Evolutionary conservation across 2,113 vertebrate species (phyloP).

Genomic region (Theropithecus gelada): DNA sequence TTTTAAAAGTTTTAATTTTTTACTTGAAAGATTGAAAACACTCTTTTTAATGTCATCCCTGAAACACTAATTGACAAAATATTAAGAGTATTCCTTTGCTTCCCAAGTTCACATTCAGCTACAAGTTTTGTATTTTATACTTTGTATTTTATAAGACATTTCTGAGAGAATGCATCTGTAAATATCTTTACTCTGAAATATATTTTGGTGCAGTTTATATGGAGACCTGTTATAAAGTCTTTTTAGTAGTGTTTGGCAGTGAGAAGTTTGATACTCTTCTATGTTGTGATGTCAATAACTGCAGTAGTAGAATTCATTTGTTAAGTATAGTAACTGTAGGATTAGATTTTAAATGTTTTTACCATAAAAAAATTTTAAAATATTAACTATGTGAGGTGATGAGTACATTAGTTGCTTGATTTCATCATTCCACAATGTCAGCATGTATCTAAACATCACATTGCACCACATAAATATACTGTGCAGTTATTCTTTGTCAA

Average conservation of each 20-base stretch:
- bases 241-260: slow-evolving; percentile 17
- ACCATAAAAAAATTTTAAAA: not conserved
- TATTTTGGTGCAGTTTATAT: not conserved
- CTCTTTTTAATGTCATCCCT: not conserved
- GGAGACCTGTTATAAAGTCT: not conserved
- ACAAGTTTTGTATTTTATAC: not conserved
- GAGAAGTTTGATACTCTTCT: not conserved
- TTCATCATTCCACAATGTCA: not conserved
- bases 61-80: not conserved
- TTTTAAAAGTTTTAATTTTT: slow-evolving; percentile 41
- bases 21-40: not conserved
- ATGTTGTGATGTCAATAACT: slow-evolving; percentile 35
- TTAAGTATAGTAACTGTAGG: not conserved
- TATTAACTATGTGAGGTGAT: not conserved
- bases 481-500: not conserved
- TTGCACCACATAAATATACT: not conserved
- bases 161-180: slow-evolving; percentile 16
- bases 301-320: slow-evolving; percentile 16
- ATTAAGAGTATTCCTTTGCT: not conserved
- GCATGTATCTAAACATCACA: not conserved
- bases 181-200: slow-evolving; percentile 19
- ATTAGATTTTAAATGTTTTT: not conserved
- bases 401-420: not conserved
- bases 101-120: not conserved
- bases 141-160: not conserved